A percentile compares a stretch with the other conserved stretches of the same genome.
Evolutionary conservation across 2,888 invertebrate genomes (phyloP).

Genomic region (Acanthoscelides obtectus): DNA sequence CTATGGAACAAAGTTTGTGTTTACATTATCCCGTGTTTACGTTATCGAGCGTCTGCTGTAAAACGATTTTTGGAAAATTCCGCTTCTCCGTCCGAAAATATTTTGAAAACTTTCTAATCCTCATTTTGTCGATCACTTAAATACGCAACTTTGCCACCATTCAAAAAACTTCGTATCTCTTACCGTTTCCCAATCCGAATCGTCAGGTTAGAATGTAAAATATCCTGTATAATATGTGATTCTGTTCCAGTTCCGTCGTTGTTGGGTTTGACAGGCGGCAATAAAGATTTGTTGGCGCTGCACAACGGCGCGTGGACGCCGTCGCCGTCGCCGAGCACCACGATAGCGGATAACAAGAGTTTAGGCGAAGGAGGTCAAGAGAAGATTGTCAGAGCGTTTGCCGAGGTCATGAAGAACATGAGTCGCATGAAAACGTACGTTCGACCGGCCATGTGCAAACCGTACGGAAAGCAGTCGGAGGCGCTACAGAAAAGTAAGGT

Average conservation of each 20-base stretch:
- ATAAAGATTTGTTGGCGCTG: constrained; percentile 62
- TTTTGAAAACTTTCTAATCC: too few relatives aligned
- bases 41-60: too few relatives aligned
- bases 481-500: constrained; percentile 78
- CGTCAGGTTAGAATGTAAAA: too few relatives aligned
- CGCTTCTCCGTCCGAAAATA: too few relatives aligned
- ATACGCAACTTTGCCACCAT: too few relatives aligned
- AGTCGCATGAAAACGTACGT: constrained; percentile 85
- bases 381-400: constrained; percentile 79
- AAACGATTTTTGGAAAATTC: too few relatives aligned
- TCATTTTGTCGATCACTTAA: too few relatives aligned
- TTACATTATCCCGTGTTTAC: too few relatives aligned
- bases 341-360: constrained; percentile 37
- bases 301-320: constrained; percentile 64
- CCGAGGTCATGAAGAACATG: constrained; percentile 84
- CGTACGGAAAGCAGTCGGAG: constrained; percentile 86
- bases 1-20: too few relatives aligned
- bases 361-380: constrained; percentile 64
- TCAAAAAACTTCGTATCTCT: too few relatives aligned
- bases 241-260: background rate
- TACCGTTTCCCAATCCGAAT: too few relatives aligned
- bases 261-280: constrained; percentile 44
- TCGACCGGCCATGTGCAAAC: constrained; percentile 85
- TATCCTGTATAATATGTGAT: background rate
- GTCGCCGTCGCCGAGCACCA: constrained; percentile 13